Percentiles rank a stretch among this genome's conserved stretches.
Conservation (phyloP, 2,888 invertebrate genomes). For the Drosophila silvestris region DNA sequence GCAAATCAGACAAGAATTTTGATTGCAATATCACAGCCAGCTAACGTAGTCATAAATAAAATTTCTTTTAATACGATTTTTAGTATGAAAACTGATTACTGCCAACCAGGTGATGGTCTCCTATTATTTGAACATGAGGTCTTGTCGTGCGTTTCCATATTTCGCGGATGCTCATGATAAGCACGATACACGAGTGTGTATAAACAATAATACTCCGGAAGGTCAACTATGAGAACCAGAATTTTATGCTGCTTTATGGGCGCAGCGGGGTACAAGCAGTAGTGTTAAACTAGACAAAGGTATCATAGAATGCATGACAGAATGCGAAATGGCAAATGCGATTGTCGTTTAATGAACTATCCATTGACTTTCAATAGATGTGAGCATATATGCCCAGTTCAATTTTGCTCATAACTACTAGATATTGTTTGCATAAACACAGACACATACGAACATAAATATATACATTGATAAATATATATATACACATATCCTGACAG, state of each 20-base stretch:
- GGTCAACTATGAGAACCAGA: background rate
- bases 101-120: background rate
- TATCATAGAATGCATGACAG: slow-evolving; percentile 29
- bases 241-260: slow-evolving; percentile 7
- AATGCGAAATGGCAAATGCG: slow-evolving; percentile 45
- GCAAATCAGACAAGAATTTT: background rate
- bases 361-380: slow-evolving; percentile 50
- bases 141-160: background rate
- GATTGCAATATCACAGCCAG: background rate
- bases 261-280: slow-evolving; percentile 35
- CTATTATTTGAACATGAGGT: background rate
- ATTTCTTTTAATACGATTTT: background rate
- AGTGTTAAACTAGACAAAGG: slow-evolving; percentile 37
- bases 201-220: background rate
- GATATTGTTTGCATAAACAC: slow-evolving; percentile 20
- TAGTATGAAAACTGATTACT: background rate
- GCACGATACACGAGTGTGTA: background rate
- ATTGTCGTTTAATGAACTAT: slow-evolving; percentile 65
- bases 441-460: background rate
- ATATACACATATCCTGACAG: background rate
- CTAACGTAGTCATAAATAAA: background rate
- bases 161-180: background rate
- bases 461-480: background rate
- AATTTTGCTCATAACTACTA: slow-evolving; percentile 1
- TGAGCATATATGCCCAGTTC: slow-evolving; percentile 1